Evolutionary conservation across 2,888 invertebrate genomes (phyloP), one percentile per base, ranked within the genome.

Genomic region (Platerodrilus igneus): DNA sequence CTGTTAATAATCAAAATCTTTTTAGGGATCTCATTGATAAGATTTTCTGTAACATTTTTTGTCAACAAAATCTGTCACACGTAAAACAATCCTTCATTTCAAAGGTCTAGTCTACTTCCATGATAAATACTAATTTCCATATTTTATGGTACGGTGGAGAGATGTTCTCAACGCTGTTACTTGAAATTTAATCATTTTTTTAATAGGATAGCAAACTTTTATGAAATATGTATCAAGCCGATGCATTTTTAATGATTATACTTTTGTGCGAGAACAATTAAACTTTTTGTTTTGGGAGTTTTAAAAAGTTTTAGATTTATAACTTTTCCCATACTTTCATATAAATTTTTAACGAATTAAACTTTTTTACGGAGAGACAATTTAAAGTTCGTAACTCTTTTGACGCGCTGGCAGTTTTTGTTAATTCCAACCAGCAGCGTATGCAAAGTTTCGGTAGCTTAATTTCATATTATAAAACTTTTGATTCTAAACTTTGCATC

Each of bases 311-410:
- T 52, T 44, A 50, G 52, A 54, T 54, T 55, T 54, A 57, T 55
- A 57, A 57, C 56, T 55, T 57, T 46, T 41, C 49, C 46, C 50
- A 52, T 53, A 52, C 54, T 54, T 52, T 47, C 52, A 57, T 60
- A 63, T 64, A 63, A 62, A 62, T 64, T 64, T 63, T 62, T 60
- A 60, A 60, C 63, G 62, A 63, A 63, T 64, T 64, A 58, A 62
- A 59, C 56, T 59, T 61, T 57, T 58, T 55, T 57, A 50, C 49
- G 51, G 56, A 52, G 56, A 59, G 49, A 53, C 58, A 59, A 60
- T 60, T 60, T 60, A 59, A 60, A 59, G 52, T 52, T 53, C 41
- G 47, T 41, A 51, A 51, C 51, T 51, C 48, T 51, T 50, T 48
- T 42, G 40, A 45, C 45, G 47, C 46, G 51, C 45, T 50, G 51